These are phyloP conservation scores for Perodicticus potto DNA, from an alignment of 2,797 vertebrate genomes.

Conservation along the genomic window DNA sequence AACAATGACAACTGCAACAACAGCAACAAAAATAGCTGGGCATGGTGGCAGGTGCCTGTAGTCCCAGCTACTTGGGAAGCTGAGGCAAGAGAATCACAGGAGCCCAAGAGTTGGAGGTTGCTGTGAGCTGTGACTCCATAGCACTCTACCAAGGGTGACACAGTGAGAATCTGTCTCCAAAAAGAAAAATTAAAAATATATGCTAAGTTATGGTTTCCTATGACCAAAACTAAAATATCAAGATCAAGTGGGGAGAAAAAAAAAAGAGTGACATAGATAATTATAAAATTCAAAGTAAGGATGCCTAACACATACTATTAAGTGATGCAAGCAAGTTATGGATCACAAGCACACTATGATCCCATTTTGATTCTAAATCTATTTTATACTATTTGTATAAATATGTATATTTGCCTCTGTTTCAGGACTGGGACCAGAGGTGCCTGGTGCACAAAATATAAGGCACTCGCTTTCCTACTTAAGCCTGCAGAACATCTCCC, in stretches of 20 bases:
- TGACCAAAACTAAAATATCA: not conserved
- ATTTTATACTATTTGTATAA: not conserved
- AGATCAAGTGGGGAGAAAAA: not conserved
- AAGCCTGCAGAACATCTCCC: too few species aligned
- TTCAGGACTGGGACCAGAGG: not conserved
- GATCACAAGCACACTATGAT: not conserved
- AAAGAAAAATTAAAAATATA: not conserved
- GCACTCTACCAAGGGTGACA: too few species aligned
- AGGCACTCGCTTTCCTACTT: not conserved
- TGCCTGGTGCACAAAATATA: not conserved
- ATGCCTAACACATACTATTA: not conserved
- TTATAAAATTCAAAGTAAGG: not conserved
- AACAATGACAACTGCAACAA: too few species aligned
- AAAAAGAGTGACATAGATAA: not conserved
- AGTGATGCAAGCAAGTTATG: not conserved
- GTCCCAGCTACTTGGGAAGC: too few species aligned
- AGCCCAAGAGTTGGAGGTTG: too few species aligned
- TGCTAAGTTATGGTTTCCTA: not conserved
- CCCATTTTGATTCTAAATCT: conserved; percentile 16
- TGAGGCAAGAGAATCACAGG: too few species aligned
- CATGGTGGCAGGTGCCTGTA: too few species aligned
- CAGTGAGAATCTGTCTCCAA: too few species aligned
- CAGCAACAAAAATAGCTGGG: too few species aligned
- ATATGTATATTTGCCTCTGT: not conserved
- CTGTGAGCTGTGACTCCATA: too few species aligned